Conservation (phyloP, 2,797 vertebrate genomes). For the Ibycter americanus region DNA sequence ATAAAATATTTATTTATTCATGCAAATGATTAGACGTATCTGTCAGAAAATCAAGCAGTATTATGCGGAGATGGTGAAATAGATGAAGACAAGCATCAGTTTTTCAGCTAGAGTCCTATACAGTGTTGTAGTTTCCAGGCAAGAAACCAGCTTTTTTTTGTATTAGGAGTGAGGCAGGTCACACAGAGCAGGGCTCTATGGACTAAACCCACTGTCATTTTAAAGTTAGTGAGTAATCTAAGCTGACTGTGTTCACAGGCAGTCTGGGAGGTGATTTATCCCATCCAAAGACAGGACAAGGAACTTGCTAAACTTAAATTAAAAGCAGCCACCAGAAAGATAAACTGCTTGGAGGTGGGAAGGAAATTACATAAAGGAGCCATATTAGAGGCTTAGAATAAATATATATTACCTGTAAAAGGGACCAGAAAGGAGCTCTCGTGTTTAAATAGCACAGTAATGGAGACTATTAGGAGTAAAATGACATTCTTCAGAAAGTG, state of each 20-base stretch:
- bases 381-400: not conserved
- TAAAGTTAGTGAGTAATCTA: not conserved
- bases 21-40: not conserved
- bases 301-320: not conserved
- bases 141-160: not conserved
- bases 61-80: not conserved
- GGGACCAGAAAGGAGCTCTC: not conserved
- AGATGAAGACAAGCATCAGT: not conserved
- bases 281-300: not conserved
- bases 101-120: not conserved
- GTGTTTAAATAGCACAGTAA: not conserved
- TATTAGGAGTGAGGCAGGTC: not conserved
- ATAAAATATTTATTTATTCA: not conserved
- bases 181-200: not conserved
- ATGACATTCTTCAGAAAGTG: not conserved
- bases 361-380: slow-evolving; percentile 17
- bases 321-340: not conserved
- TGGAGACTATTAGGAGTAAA: not conserved
- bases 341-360: not conserved
- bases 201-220: not conserved
- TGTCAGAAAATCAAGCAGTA: not conserved
- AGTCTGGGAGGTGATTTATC: not conserved
- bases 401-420: not conserved
- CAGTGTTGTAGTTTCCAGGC: not conserved
- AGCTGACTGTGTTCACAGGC: not conserved